A percentile compares a stretch with the other conserved stretches of the same genome.
Conservation (phyloP, 2,113 vertebrate genomes). For the Pseudolaguvia tuberculata region DNA sequence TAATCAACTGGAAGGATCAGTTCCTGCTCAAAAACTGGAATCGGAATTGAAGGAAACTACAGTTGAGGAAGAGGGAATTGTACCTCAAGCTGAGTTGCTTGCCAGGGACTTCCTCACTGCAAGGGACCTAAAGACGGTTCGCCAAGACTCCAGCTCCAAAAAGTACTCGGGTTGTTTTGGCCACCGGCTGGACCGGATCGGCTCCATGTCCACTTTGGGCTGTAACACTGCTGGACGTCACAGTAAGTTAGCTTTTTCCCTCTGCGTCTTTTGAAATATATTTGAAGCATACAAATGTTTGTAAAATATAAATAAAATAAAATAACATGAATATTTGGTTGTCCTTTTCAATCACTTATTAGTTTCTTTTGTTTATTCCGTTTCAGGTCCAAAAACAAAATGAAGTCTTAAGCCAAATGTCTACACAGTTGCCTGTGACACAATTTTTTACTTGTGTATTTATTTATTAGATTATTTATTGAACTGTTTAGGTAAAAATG, state of each 20-base stretch:
- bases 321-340: not conserved
- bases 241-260: slow-evolving; percentile 69
- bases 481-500: slow-evolving; percentile 43
- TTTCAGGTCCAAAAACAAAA: slow-evolving; percentile 65
- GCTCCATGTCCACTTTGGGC: slow-evolving; percentile 78
- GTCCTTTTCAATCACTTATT: not conserved
- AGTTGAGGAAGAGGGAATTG: not conserved
- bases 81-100: slow-evolving; percentile 16
- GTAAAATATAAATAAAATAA: not conserved
- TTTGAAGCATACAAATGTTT: not conserved
- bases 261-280: not conserved
- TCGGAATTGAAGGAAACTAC: slow-evolving; percentile 40
- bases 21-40: slow-evolving; percentile 45
- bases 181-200: slow-evolving; percentile 79
- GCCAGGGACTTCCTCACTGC: slow-evolving; percentile 57
- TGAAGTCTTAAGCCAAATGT: slow-evolving; percentile 65
- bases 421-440: slow-evolving; percentile 37
- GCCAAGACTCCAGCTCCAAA: slow-evolving; percentile 59
- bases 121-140: slow-evolving; percentile 64
- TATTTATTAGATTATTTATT: slow-evolving; percentile 73
- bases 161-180: slow-evolving; percentile 79
- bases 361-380: not conserved
- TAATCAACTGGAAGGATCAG: slow-evolving; percentile 63
- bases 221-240: slow-evolving; percentile 69
- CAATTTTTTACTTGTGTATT: slow-evolving; percentile 53